These are phyloP conservation scores for Microcebus tavaratra DNA, from an alignment of 2,113 vertebrate species.

Conservation along the genomic window DNA sequence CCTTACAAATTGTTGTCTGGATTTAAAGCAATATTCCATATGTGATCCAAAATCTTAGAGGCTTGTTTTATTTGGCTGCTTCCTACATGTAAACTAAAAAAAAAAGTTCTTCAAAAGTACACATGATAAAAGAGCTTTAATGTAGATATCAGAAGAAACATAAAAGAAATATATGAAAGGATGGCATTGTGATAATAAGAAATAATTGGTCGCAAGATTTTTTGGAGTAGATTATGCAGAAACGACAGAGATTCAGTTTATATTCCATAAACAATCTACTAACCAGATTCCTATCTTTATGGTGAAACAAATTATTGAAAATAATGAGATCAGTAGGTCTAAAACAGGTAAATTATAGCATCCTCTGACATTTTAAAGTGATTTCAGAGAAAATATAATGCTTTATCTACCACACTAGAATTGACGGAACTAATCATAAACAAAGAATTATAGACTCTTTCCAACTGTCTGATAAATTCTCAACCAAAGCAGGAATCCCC, in stretches of 20 bases:
- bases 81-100: constrained; percentile 1
- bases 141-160: constrained; percentile 31
- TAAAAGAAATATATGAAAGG: constrained; percentile 47
- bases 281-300: not conserved
- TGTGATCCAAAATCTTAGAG: not conserved
- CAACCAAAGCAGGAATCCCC: not conserved
- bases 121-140: constrained; percentile 20
- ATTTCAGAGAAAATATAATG: constrained; percentile 25
- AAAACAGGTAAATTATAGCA: constrained; percentile 24
- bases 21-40: constrained; percentile 43
- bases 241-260: not conserved
- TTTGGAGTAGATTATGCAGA: constrained; percentile 28
- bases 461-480: not conserved
- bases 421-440: not conserved
- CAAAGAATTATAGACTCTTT: not conserved
- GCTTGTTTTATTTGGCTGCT: constrained; percentile 13
- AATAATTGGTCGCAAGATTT: constrained; percentile 26
- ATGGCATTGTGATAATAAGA: constrained; percentile 48
- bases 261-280: not conserved
- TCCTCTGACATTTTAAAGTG: constrained; percentile 17
- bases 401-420: not conserved
- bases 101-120: constrained; percentile 27
- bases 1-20: constrained; percentile 4
- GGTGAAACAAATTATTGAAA: not conserved
- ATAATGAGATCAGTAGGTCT: not conserved